Conservation (phyloP, 2,888 invertebrate genomes). For the Idaea aversata region DNA sequence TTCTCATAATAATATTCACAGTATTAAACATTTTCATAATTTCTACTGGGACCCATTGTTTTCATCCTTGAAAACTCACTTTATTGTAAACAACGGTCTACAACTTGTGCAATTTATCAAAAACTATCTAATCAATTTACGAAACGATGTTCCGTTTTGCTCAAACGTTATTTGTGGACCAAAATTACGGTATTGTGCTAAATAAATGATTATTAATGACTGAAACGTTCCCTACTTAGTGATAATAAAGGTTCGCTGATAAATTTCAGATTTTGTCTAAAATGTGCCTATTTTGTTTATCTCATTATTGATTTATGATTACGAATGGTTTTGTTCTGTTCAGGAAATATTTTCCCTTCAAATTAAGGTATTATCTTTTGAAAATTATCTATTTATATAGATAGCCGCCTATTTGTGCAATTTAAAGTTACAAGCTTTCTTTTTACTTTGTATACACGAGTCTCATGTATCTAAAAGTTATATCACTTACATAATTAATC, state of each 20-base stretch:
- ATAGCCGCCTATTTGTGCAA: neutral
- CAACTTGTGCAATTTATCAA: slow-evolving; percentile 65
- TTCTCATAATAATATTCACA: neutral
- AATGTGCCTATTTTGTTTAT: slow-evolving; percentile 8
- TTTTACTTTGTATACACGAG: neutral
- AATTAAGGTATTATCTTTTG: neutral
- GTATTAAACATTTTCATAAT: slow-evolving; percentile 2
- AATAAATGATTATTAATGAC: slow-evolving; percentile 80
- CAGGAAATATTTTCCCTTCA: slow-evolving; percentile 36
- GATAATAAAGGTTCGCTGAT: slow-evolving; percentile 47
- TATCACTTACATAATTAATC: too few species aligned
- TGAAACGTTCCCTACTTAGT: slow-evolving; percentile 65
- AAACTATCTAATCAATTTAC: slow-evolving; percentile 76
- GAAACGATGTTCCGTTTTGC: slow-evolving; percentile 63
- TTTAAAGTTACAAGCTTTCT: neutral
- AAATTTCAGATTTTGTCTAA: slow-evolving; percentile 7
- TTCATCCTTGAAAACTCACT: slow-evolving; percentile 22
- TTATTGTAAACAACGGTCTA: slow-evolving; percentile 39
- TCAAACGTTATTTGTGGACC: slow-evolving; percentile 68
- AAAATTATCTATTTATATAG: neutral
- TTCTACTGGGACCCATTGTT: slow-evolving; percentile 4
- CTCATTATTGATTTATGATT: slow-evolving; percentile 6
- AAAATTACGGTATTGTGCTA: slow-evolving; percentile 73
- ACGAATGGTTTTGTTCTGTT: slow-evolving; percentile 1
- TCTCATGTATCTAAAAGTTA: too few species aligned